These are phyloP conservation scores for Sympetrum striolatum DNA, from an alignment of 2,888 invertebrate species.

Conservation along the genomic window DNA sequence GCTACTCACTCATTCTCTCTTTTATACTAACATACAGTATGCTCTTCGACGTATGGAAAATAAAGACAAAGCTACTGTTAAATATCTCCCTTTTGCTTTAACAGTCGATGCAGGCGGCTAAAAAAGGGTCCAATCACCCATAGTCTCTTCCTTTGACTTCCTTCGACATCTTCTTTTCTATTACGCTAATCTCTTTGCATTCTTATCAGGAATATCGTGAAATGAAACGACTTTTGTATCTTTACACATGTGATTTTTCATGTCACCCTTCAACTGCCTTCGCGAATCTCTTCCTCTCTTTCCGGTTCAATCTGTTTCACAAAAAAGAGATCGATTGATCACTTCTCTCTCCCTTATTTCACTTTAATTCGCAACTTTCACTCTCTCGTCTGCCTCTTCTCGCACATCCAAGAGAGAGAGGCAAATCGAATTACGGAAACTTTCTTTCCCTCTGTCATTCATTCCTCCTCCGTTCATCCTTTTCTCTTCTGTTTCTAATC, in stretches of 20 bases:
- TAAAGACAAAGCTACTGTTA: too few species aligned
- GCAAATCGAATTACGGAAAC: conserved; percentile 20
- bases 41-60: too few species aligned
- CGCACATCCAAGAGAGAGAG: background rate
- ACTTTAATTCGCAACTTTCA: background rate
- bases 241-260: background rate
- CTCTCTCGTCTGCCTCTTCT: background rate
- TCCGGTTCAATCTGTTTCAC: background rate
- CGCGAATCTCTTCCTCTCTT: background rate
- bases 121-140: too few species aligned
- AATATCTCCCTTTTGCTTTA: too few species aligned
- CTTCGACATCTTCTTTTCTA: too few species aligned
- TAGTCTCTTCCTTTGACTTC: too few species aligned
- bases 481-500: background rate
- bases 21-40: too few species aligned
- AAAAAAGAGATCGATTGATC: background rate
- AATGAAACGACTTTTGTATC: background rate
- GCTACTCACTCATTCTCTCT: too few species aligned
- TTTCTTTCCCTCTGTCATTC: background rate
- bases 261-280: background rate
- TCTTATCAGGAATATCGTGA: too few species aligned
- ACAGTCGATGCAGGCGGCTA: too few species aligned
- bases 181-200: too few species aligned
- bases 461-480: background rate
- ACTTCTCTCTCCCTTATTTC: background rate